Evolutionary conservation across 2,113 vertebrate species (phyloP), one percentile per base, ranked within the genome.

Genomic region (Lophochroa leadbeateri): DNA sequence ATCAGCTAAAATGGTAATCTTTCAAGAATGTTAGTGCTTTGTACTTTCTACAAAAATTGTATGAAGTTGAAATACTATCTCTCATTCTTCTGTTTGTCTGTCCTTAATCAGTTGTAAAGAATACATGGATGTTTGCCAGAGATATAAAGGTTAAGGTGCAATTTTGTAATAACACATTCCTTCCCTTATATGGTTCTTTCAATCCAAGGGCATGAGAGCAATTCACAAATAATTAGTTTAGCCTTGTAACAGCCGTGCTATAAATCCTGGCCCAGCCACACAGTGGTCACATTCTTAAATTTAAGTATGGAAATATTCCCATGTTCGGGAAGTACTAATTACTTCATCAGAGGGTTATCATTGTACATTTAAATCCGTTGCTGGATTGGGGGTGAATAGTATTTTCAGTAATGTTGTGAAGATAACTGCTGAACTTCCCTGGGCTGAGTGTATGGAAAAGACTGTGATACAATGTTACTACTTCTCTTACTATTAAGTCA

Each of bases 151-250:
- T 96, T 97, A 94, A 94, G 90, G 91, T 95, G 81, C 77, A 92
- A 89, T 96, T 95, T 95, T 94, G 75, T 93, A 96, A 84, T 78
- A 95, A 94, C 80, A 86, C 83, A 94, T 96, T 95, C 82, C 76
- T 97, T 94, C 47, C 96, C 83, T 95, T 96, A 81, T 92, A 95
- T 86, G 86, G 83, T 50, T 71, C 77, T 93, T 94, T 93, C 72
- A 71, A 65, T 93, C 74, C 92, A 92, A 94, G 95, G 88, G 52
- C 92, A 94, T 81, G 86, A 91, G 65, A 96, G 86, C 88, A 96
- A 90, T 94, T 96, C 91, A 91, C 90, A 96, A 96, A 95, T 94
- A 94, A 95, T 95, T 94, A 91, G 86, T 96, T 96, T 94, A 96
- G 88, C 86, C 92, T 95, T 86, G 44, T 94, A 87, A 82, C 41